Conservation (phyloP, 1,140 invertebrate species). For the Atta cephalotes region DNA sequence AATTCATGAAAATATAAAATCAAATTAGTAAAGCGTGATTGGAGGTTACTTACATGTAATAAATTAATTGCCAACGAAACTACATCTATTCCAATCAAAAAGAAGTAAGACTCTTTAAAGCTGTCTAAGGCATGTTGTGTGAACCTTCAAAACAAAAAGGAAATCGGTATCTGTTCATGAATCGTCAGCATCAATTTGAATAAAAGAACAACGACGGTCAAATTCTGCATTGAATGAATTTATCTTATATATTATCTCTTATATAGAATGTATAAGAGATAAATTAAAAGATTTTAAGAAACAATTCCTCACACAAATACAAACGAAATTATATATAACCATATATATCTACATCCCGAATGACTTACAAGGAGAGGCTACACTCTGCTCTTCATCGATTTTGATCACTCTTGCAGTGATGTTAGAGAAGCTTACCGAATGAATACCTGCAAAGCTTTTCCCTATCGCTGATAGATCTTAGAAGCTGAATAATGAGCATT, state of each 20-base stretch:
- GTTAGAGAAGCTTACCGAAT: no score
- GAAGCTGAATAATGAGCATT: no score
- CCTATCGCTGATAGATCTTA: no score
- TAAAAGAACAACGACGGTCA: neutral
- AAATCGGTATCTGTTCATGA: conserved; percentile 5
- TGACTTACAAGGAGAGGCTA: no score
- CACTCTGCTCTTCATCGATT: no score
- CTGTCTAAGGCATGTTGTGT: neutral
- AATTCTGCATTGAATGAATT: neutral
- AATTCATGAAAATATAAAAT: neutral
- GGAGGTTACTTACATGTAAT: conserved; percentile 7
- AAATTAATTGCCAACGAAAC: conserved; percentile 25
- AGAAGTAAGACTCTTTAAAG: conserved; percentile 3
- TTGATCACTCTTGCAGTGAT: no score
- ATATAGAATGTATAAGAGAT: neutral
- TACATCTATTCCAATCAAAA: conserved; percentile 14
- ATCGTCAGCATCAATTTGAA: neutral
- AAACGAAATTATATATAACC: no score
- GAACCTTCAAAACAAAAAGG: neutral
- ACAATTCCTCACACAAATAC: no score
- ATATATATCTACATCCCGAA: no score
- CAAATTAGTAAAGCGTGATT: neutral
- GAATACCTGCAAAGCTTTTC: no score
- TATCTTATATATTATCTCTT: neutral
- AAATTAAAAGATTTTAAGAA: no score